Percentiles rank a stretch among this genome's conserved stretches.
phyloP scores from a whole-genome alignment of 1,140 invertebrate species.

The Cyphomyrmex costatus region DNA sequence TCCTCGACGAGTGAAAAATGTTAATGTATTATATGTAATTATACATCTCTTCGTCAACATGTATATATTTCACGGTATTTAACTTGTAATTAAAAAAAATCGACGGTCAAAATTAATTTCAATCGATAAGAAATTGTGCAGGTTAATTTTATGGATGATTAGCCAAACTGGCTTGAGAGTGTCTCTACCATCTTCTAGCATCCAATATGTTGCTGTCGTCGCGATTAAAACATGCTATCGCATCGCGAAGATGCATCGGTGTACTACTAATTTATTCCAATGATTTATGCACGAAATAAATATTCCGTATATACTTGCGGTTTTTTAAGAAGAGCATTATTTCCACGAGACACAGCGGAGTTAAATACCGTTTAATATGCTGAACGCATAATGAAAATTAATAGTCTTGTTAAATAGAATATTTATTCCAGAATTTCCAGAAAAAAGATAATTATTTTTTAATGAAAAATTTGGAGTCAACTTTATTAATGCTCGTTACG shows the following conservation, averaged over 20 bases:
- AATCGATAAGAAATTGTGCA: neutral
- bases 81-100: neutral
- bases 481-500: neutral
- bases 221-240: constrained; percentile 60
- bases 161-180: neutral
- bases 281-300: constrained; percentile 37
- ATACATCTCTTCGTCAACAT: neutral
- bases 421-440: too few species aligned
- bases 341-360: neutral
- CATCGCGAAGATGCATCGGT: constrained; percentile 40
- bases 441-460: neutral
- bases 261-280: constrained; percentile 26
- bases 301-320: constrained; percentile 9
- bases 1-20: neutral
- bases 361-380: neutral
- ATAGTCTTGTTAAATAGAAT: neutral
- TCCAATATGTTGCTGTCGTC: constrained; percentile 64
- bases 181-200: neutral
- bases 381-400: neutral
- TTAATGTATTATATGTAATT: neutral
- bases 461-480: neutral
- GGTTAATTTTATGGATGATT: constrained; percentile 45
- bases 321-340: constrained; percentile 18
- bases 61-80: neutral
- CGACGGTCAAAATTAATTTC: neutral